phyloP scores from a whole-genome alignment of 2,888 invertebrate species.

The Eupithecia dodoneata region DNA sequence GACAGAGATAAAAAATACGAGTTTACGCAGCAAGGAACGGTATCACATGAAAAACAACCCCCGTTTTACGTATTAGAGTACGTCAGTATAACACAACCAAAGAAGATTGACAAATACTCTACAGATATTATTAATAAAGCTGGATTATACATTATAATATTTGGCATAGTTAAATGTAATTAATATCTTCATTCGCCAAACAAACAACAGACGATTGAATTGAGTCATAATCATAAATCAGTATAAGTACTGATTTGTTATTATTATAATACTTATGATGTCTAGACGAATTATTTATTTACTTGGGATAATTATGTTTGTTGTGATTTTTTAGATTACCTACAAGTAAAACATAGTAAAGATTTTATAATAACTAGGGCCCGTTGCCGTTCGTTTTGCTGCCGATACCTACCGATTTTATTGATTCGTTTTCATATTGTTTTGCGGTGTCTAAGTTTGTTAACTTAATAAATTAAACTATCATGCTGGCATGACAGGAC shows the following conservation, averaged over 20 bases:
- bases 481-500: background rate
- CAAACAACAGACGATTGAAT: conserved; percentile 21
- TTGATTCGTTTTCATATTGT: no score
- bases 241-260: background rate
- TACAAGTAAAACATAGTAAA: background rate
- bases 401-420: no score
- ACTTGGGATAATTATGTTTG: background rate
- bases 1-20: conserved; percentile 34
- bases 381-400: background rate
- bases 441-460: no score
- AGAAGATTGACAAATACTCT: background rate
- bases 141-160: background rate
- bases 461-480: no score
- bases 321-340: background rate
- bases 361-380: background rate
- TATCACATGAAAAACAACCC: conserved; percentile 39
- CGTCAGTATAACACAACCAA: conserved; percentile 24
- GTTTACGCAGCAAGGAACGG: conserved; percentile 21
- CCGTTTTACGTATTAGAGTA: conserved; percentile 24
- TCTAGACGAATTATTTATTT: background rate
- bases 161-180: conserved; percentile 4
- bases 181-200: conserved; percentile 7
- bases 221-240: conserved; percentile 19
- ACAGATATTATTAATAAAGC: background rate
- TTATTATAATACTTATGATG: background rate